A percentile compares a stretch with the other conserved stretches of the same genome.
Conservation (phyloP, 2,113 vertebrate species). For the Nibea coibor region DNA sequence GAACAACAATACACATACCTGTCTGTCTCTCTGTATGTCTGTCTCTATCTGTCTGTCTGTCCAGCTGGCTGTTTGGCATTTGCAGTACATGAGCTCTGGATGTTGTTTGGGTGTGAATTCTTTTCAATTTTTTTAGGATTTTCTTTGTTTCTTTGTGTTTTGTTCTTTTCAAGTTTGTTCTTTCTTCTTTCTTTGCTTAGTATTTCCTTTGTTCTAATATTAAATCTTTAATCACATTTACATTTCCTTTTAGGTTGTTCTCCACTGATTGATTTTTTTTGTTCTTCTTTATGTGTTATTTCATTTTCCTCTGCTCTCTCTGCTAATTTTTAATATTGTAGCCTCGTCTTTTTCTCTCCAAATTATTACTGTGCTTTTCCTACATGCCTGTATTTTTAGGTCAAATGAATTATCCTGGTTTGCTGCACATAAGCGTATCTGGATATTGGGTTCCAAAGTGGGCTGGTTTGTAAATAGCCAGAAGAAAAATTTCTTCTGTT, state of each 20-base stretch:
- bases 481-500: constrained; percentile 65
- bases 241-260: neutral
- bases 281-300: constrained; percentile 5
- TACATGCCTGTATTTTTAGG: constrained; percentile 55
- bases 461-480: constrained; percentile 66
- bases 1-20: constrained; percentile 84
- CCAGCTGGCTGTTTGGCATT: constrained; percentile 10
- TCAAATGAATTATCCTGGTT: constrained; percentile 66
- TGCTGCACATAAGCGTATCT: constrained; percentile 58
- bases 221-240: constrained; percentile 21
- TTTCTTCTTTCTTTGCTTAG: neutral
- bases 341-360: constrained; percentile 38
- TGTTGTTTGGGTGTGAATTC: constrained; percentile 19
- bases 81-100: constrained; percentile 8
- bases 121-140: neutral
- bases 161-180: neutral
- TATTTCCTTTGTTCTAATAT: neutral
- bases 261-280: neutral
- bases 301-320: constrained; percentile 10
- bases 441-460: constrained; percentile 57
- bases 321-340: constrained; percentile 23
- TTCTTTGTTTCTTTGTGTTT: constrained; percentile 10
- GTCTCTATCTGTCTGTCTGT: constrained; percentile 42
- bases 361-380: constrained; percentile 48
- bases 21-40: constrained; percentile 70